Evolutionary conservation across 1,140 invertebrate genomes (phyloP), one percentile per base, ranked within the genome.

Genomic region (Caenorhabditis tropicalis): DNA sequence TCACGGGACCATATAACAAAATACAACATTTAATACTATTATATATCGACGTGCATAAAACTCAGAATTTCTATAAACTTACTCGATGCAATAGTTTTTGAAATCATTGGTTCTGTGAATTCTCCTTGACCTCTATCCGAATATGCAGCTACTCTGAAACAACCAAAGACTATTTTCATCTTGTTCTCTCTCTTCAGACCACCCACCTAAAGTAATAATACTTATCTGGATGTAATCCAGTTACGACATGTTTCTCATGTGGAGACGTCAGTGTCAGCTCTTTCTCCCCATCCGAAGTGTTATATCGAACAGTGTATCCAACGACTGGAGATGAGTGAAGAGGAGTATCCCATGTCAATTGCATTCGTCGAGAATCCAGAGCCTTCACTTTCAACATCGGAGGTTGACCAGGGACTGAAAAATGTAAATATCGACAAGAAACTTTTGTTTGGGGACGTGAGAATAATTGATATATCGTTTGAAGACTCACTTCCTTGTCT

Each of bases 361-460:
- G 33, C n/a, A 88, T 82, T 70, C 87, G 33, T 31, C 65, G 81
- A 15, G 81, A 60, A 65, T 88, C 87, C 5, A 88, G 53, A 1
- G 87, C 36, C 24, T 56, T 81, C 19, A 82, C 82, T 9, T 58
- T 79, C 15, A 88, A 48, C 33, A 70, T 51, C 5, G 65, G 33
- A 0, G 87, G 86, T 39, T 87, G 87, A 2, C 87, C 87, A 27
- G 87, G 87, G 24, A 88, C 87, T 87, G 56, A 53, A 87, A 86
- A 33, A 19, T n/a, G n/a, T n/a, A n/a, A n/a, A n/a, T n/a, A n/a
- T n/a, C n/a, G 10, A 27, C 7, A 9, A 4, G 21, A 56, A 56
- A 87, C 56, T 51, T 53, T 24, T 24, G 9, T 56, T n/a, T n/a
- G n/a, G n/a, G n/a, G n/a, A n/a, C n/a, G n/a, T n/a, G n/a, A n/a